Evolutionary conservation across 2,888 invertebrate species (phyloP).

Genomic region (Dichetophora obliterata): DNA sequence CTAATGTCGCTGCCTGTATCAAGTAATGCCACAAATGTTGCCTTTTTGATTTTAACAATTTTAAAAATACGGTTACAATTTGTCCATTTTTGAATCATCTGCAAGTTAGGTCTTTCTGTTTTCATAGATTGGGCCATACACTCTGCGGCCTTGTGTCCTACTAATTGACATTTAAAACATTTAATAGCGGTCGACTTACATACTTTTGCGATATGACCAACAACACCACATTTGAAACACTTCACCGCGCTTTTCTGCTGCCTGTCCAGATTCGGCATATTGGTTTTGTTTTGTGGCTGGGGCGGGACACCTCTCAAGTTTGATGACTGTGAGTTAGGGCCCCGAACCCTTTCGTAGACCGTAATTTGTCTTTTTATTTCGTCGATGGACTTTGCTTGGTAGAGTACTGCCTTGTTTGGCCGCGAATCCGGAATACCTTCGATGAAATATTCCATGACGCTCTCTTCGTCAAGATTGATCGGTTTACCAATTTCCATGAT

Average conservation of each 20-base stretch:
- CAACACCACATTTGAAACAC: constrained; percentile 27
- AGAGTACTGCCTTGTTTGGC: constrained; percentile 39
- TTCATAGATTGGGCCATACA: not conserved
- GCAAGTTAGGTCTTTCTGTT: not conserved
- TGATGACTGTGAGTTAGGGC: not conserved
- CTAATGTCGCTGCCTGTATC: constrained; percentile 41
- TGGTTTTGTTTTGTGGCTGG: not conserved
- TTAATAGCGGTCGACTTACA: no score
- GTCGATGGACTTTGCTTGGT: constrained; percentile 29
- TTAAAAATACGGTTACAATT: constrained; percentile 25
- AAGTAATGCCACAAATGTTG: constrained; percentile 27
- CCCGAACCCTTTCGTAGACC: constrained; percentile 40
- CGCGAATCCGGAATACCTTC: constrained; percentile 43
- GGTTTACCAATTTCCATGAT: constrained; percentile 42
- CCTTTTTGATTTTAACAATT: constrained; percentile 16
- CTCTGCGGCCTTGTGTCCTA: no score
- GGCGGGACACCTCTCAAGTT: constrained; percentile 28
- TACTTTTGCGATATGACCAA: not conserved
- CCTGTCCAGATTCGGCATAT: constrained; percentile 19
- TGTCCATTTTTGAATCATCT: constrained; percentile 19
- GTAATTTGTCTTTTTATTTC: constrained; percentile 38
- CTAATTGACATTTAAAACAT: no score
- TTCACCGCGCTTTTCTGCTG: not conserved
- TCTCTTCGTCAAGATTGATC: constrained; percentile 41
- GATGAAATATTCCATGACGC: constrained; percentile 44